Evolutionary conservation across 92 coral and sea anemone species (phyloP).

Genomic region (Galaxea fascicularis): DNA sequence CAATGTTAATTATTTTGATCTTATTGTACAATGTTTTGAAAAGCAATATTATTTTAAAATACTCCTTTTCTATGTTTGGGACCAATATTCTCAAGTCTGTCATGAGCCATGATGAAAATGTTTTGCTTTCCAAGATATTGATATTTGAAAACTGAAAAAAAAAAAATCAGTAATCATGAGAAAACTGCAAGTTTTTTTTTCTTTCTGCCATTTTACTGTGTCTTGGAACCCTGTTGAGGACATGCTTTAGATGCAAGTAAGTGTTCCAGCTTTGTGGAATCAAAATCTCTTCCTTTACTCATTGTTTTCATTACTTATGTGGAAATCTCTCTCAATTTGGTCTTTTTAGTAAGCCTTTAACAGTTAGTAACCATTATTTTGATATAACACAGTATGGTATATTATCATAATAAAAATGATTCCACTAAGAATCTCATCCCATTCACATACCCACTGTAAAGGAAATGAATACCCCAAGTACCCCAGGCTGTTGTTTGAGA

Average conservation of each 20-base stretch:
- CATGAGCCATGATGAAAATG: not conserved
- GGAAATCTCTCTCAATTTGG: too few relatives aligned
- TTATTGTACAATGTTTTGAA: not conserved
- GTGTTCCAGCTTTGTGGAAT: not conserved
- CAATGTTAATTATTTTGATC: not conserved
- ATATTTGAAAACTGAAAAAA: not conserved
- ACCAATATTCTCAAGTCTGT: not conserved
- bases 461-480: too few relatives aligned
- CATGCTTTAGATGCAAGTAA: not conserved
- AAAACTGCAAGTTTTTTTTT: not conserved
- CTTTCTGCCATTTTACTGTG: not conserved
- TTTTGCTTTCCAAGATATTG: conserved; percentile 18
- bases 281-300: too few relatives aligned
- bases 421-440: too few relatives aligned
- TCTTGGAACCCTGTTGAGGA: not conserved
- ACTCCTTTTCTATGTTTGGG: not conserved
- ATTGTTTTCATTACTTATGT: too few relatives aligned
- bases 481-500: too few relatives aligned
- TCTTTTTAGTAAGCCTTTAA: too few relatives aligned
- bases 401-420: too few relatives aligned
- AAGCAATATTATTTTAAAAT: not conserved
- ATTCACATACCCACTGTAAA: too few relatives aligned
- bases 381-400: too few relatives aligned
- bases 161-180: not conserved
- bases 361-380: too few relatives aligned